A percentile compares a stretch with the other conserved stretches of the same genome.
These are phyloP conservation scores for Chanos chanos DNA, from an alignment of 2,797 vertebrate species.

Conservation along the genomic window DNA sequence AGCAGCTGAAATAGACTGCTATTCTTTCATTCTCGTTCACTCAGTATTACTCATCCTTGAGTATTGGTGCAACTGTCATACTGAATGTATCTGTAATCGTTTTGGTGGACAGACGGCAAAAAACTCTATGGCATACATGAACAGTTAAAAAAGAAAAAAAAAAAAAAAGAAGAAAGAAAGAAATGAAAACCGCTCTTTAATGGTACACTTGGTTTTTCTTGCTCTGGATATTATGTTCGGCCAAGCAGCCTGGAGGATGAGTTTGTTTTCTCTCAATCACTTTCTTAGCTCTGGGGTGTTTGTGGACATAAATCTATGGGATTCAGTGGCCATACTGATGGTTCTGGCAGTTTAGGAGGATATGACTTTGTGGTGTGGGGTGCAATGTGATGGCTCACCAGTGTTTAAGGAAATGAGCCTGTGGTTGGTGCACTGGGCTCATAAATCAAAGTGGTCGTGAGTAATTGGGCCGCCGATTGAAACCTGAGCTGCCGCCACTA, in stretches of 20 bases:
- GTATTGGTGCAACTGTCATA: too few species aligned
- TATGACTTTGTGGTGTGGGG: conserved; percentile 29
- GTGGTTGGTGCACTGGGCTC: conserved; percentile 32
- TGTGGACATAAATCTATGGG: conserved; percentile 14
- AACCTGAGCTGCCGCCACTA: conserved; percentile 41
- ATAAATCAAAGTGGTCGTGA: conserved; percentile 50
- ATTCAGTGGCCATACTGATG: conserved; percentile 5
- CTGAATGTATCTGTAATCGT: too few species aligned
- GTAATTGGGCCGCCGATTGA: conserved; percentile 49
- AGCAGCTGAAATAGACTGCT: too few species aligned
- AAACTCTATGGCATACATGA: too few species aligned
- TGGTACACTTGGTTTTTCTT: not conserved
- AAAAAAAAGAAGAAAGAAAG: too few species aligned
- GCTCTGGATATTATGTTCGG: not conserved
- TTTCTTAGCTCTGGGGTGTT: not conserved
- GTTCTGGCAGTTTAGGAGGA: conserved; percentile 11
- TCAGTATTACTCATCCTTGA: too few species aligned
- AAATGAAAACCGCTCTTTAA: too few species aligned
- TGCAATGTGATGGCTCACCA: conserved; percentile 12
- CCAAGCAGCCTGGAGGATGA: not conserved
- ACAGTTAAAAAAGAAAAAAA: too few species aligned
- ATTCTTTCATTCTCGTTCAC: too few species aligned
- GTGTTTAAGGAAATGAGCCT: conserved; percentile 55
- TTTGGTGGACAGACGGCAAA: too few species aligned
- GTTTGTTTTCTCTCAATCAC: not conserved